Evolutionary conservation across 2,797 vertebrate genomes (phyloP), one percentile per base, ranked within the genome.

Genomic region (Simalia tracyae): DNA sequence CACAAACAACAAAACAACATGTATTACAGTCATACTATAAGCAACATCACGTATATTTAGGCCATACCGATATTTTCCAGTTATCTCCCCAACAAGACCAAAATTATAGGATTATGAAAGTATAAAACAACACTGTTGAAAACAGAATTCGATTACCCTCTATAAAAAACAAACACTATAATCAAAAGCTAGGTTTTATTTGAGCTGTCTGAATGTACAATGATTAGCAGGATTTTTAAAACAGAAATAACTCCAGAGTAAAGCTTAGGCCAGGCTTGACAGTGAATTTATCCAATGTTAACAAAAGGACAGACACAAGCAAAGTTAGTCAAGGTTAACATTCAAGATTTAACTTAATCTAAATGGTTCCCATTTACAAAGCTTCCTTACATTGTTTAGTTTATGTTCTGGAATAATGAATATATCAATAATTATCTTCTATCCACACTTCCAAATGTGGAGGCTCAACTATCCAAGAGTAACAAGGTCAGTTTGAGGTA

Each of bases 171-270:
- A 76, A 64, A 88, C 50, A 57, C 1, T 64, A 17, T 88, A 92
- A 60, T 84, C 46, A 92, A 92, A 92, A 88, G 89, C 86, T 90
- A 81, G 68, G 57, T 42, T 92, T 92, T 92, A 92, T 92, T 92
- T 90, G 31, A 92, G 50, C 57, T 66, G 28, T n/a, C 60, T 90
- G 81, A 81, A 92, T 84, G 59, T 88, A 92, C 92, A 92, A 66
- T 90, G 24, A 87, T 90, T 72, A 90, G 92, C 85, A 90, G 68
- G 64, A 42, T 64, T 64, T 92, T 81, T 84, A 46, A 86, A 81
- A 90, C 57, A 90, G 57, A 68, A 36, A 72, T 90, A 90, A 92
- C 85, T 90, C 50, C 46, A 81, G 85, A 26, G 26, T 84, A 90
- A 92, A 59, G 24, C 54, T 92, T 84, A 87, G 86, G 31, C 11